Evolutionary conservation across 2,888 invertebrate genomes (phyloP), one percentile per base, ranked within the genome.

Genomic region (Zeuzera pyrina): DNA sequence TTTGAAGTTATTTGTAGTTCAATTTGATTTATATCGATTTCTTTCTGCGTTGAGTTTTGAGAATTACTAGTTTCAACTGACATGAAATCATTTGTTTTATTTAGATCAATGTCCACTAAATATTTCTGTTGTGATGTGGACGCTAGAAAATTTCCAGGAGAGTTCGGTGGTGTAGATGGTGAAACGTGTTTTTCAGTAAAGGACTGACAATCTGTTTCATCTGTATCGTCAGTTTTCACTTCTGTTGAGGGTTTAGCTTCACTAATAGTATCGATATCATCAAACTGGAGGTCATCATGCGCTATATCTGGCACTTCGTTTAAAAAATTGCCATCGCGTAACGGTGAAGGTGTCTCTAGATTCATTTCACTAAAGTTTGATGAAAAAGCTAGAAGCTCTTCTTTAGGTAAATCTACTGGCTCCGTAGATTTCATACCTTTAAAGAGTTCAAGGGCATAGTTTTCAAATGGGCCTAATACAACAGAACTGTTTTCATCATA

Each of bases 401-500:
- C 84, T 43, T 74, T 77, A 0, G 77, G 77, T 13, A 79, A 41
- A 22, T 83, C 83, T 0, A 65, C 57, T 19, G 71, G 51, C 24
- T 85, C 78, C 1, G 47, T 48, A 1, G 85, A 72, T 57, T 86
- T 86, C 1, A 76, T 48, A 1, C 77, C 81, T 47, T 79, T 85
- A 49, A 76, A 85, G 19, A 78, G 59, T 36, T 86, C 86, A 21
- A 85, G 54, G 1, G 84, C 71, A 45, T 81, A 85, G 45, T 86
- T 86, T 42, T 87, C 86, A 43, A 86, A 86, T 0, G 87, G 84
- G 1, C 87, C 87, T 22, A 87, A 46, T 7, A 87, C 85, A 3
- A 87, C 86, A n/a, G 83, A 83, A 35, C 83, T 79, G 49, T 84
- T 76, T 50, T 79, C 79, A 28, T 81, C 76, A 39, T 71, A 79